A percentile compares a stretch with the other conserved stretches of the same genome.
Evolutionary conservation across 2,888 invertebrate species (phyloP).

Genomic region (Vannuccia rotundouncinata): DNA sequence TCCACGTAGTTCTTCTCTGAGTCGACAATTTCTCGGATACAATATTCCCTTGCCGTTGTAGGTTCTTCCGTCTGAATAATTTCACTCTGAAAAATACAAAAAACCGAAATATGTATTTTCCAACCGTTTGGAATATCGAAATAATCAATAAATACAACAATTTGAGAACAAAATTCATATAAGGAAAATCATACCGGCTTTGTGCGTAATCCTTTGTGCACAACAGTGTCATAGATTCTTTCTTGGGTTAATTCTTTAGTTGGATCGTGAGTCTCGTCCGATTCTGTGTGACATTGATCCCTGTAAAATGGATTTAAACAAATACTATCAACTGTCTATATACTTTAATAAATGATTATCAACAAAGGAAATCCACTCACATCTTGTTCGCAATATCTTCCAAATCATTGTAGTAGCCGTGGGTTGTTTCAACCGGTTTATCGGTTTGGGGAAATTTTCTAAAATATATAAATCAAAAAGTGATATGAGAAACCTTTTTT

Average conservation of each 20-base stretch:
- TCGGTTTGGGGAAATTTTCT: not conserved
- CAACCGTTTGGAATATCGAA: too few species aligned
- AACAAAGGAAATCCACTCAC: not conserved
- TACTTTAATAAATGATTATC: not conserved
- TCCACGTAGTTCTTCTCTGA: constrained; percentile 38
- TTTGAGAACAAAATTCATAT: too few species aligned
- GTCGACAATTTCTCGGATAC: constrained; percentile 34
- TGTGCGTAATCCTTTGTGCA: not conserved
- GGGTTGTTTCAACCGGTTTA: not conserved
- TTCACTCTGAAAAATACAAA: not conserved
- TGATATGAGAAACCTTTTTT: too few species aligned
- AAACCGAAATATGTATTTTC: too few species aligned
- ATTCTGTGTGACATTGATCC: not conserved
- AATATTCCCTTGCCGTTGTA: constrained; percentile 22
- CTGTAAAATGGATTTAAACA: not conserved
- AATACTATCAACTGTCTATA: not conserved
- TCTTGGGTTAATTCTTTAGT: not conserved
- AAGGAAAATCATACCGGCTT: not conserved
- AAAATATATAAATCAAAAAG: not conserved
- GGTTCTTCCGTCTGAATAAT: not conserved
- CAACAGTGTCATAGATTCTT: constrained; percentile 25
- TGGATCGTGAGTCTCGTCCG: not conserved
- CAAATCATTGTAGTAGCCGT: not conserved
- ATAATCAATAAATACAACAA: too few species aligned
- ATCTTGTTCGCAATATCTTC: not conserved